Percentiles rank a stretch among this genome's conserved stretches.
phyloP scores from a whole-genome alignment of 2,113 vertebrate species.

The mouse (Mus musculus) region GRCm39 chr2:118633501-118634000 shows the following conservation, averaged over 20 bases:
- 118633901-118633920: background rate
- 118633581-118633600: background rate
- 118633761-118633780: background rate
- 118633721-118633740: background rate
- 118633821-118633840: background rate
- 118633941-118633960: conserved; percentile 1
- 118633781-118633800: background rate
- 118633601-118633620: background rate
- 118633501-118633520: too few species aligned
- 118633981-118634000: background rate
- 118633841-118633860: background rate
- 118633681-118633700: background rate
- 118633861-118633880: conserved; percentile 16
- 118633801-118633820: background rate
- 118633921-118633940: conserved; percentile 25
- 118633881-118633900: conserved; percentile 15
- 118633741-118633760: background rate
- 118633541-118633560: too few species aligned
- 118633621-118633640: background rate
- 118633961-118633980: background rate
- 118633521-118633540: too few species aligned
- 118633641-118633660: background rate
- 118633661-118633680: conserved; percentile 6
- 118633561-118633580: too few species aligned
- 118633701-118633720: background rate